These are phyloP conservation scores for Mechanitis mazaeus DNA, from an alignment of 2,888 invertebrate genomes.

Conservation along the genomic window DNA sequence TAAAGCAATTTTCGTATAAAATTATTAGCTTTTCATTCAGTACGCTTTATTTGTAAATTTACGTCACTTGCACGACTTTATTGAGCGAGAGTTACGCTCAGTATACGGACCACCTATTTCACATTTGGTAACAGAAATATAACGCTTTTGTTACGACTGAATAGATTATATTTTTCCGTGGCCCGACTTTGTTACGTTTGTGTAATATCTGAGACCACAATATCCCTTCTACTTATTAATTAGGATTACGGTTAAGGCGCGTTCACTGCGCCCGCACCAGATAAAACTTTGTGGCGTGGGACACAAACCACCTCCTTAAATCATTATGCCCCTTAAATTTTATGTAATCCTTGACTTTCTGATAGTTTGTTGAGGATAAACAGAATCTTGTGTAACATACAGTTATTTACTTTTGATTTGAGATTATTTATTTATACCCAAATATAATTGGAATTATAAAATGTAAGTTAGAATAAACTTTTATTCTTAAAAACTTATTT, in stretches of 20 bases:
- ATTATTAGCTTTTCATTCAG: conserved; percentile 14
- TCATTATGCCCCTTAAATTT: conserved; percentile 56
- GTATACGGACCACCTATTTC: conserved; percentile 36
- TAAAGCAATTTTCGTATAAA: too few relatives aligned
- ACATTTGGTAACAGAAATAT: conserved; percentile 17
- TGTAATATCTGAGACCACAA: conserved; percentile 48
- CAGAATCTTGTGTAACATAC: background rate
- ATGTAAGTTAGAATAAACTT: too few relatives aligned
- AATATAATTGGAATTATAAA: too few relatives aligned
- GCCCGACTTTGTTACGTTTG: conserved; percentile 46
- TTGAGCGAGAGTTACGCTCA: conserved; percentile 28
- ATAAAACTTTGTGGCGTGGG: conserved; percentile 58
- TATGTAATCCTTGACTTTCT: conserved; percentile 50
- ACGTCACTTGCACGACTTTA: conserved; percentile 31
- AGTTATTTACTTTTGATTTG: too few relatives aligned
- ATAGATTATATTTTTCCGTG: conserved; percentile 42
- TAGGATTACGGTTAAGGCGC: conserved; percentile 59
- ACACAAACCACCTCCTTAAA: conserved; percentile 40
- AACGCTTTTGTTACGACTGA: conserved; percentile 19
- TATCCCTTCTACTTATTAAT: conserved; percentile 64
- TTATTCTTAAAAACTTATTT: too few relatives aligned
- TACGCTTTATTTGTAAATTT: conserved; percentile 26
- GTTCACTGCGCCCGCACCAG: conserved; percentile 48
- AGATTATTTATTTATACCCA: too few relatives aligned
- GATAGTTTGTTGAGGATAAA: conserved; percentile 34